phyloP scores from a whole-genome alignment of 2,797 vertebrate genomes.

The Thripadectes ignobilis region DNA sequence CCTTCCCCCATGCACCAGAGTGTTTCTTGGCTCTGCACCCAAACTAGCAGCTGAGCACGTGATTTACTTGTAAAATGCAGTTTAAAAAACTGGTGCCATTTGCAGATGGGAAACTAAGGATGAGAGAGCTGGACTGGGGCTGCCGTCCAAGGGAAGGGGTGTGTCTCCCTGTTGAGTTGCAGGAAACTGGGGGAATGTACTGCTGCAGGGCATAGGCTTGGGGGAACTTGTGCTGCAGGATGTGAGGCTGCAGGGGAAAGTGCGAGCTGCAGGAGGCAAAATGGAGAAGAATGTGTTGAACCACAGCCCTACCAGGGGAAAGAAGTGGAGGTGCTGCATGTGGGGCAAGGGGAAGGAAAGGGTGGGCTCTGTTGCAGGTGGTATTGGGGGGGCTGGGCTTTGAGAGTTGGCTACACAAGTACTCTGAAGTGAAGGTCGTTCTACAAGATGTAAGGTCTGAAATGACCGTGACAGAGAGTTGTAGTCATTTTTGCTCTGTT shows the following conservation, averaged over 20 bases:
- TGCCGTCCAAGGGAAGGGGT: not conserved
- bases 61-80: constrained; percentile 52
- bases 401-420: not conserved
- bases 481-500: not conserved
- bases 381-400: not conserved
- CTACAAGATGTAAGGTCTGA: not conserved
- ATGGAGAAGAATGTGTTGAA: not conserved
- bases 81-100: not conserved
- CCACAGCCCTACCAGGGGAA: not conserved
- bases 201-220: not conserved
- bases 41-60: constrained; percentile 36
- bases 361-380: not conserved
- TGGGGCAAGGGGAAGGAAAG: not conserved
- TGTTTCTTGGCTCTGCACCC: constrained; percentile 58
- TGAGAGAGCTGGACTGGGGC: not conserved
- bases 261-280: not conserved
- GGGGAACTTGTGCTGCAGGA: not conserved
- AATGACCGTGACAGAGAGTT: fast-evolving
- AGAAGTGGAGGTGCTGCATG: not conserved
- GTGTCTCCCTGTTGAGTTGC: not conserved
- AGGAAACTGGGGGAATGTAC: not conserved
- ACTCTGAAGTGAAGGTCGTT: not conserved
- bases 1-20: constrained; percentile 32
- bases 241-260: not conserved
- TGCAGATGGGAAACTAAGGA: not conserved